Evolutionary conservation across 1,140 invertebrate genomes (phyloP), one percentile per base, ranked within the genome.

Genomic region (Panagrolaimus sp.): DNA sequence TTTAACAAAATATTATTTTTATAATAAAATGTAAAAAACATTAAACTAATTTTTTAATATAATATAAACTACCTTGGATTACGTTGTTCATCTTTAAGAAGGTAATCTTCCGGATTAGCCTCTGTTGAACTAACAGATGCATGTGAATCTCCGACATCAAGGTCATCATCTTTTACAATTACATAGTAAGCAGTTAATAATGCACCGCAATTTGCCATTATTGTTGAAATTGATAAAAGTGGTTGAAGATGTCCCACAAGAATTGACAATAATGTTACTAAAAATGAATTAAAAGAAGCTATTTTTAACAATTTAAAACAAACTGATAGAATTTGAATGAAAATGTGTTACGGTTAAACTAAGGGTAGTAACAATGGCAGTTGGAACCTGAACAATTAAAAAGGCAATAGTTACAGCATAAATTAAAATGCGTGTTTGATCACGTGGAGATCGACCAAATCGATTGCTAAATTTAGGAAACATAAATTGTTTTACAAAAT

Each of bases 321-420:
- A 66, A 83, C 79, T 26, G n/a, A 83, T 69, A 48, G 58, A 26
- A 66, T 76, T 83, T 62, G 83, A 76, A 52, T 77, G 71, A 67
- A 81, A 81, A 63, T 83, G 82, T 63, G 83, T 82, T 43, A 83
- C 81, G 17, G 82, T 83, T 28, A 82, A 70, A 44, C 73, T 76
- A 12, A 81, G 63, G n/a, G 72, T 72, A 17, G 75, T 83, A 28
- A 83, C 77, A 63, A 79, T 76, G 45, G 74, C 73, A 43, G 80
- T 80, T 17, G 77, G 80, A 43, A 81, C 71, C 66, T 83, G 80
- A 66, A 81, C 81, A 43, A 83, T 69, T 7, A 83, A 68, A 74
- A 82, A 82, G 24, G 77, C 74, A 12, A 81, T 74, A 14, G 79
- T 83, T 15, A 82, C 81, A 12, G 81, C 81, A 63, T 83, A 84